Percentiles rank a stretch among this genome's conserved stretches.
Evolutionary conservation across 2,888 invertebrate species (phyloP).

Genomic region (Scaptomyza tumidula): DNA sequence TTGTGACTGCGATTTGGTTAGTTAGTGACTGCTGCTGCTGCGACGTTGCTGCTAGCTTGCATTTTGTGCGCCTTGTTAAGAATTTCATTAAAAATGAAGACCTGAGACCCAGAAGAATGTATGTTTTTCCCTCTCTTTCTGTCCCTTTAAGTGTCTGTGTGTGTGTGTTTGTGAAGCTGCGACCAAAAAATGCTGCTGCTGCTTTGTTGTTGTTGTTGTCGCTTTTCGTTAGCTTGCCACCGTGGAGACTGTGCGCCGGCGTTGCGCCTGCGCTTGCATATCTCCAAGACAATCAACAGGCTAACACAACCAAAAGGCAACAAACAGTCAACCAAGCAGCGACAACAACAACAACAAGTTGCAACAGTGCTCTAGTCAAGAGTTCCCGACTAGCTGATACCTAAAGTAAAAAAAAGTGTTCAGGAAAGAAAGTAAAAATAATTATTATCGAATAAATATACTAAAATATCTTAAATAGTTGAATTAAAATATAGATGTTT

Average conservation of each 20-base stretch:
- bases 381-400: conserved; percentile 2
- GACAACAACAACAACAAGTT: conserved; percentile 28
- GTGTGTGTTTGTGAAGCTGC: conserved; percentile 40
- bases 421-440: too few species aligned
- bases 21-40: conserved; percentile 60
- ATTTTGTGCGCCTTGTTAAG: conserved; percentile 81
- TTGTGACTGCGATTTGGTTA: conserved; percentile 77
- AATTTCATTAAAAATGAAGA: conserved; percentile 83
- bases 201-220: conserved; percentile 68
- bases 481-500: too few species aligned
- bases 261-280: conserved; percentile 77
- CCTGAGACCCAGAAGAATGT: conserved; percentile 81
- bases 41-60: conserved; percentile 47
- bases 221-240: conserved; percentile 79
- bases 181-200: conserved; percentile 69
- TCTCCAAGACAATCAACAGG: conserved; percentile 77
- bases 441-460: too few species aligned
- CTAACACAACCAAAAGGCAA: conserved; percentile 55
- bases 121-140: conserved; percentile 48
- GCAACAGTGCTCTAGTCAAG: conserved; percentile 8
- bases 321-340: conserved; percentile 34
- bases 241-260: conserved; percentile 79
- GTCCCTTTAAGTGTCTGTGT: conserved; percentile 13
- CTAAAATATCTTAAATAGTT: too few species aligned
- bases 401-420: neutral